These are phyloP conservation scores for Leptopterna dolabrata DNA, from an alignment of 2,888 invertebrate genomes.

Conservation along the genomic window DNA sequence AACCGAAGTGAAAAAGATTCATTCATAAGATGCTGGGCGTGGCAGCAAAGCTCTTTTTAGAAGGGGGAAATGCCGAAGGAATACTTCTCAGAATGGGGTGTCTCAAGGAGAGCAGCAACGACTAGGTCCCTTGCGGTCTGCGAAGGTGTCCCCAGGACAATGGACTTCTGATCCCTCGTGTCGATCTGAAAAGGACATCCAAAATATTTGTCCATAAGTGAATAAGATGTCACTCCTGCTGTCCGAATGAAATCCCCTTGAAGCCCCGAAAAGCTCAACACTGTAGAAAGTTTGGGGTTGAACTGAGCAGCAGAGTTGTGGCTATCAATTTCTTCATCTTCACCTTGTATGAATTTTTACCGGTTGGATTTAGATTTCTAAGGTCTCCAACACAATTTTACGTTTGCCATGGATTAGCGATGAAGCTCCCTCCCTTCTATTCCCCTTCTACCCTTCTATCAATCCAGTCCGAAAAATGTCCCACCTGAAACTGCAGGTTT, in stretches of 20 bases:
- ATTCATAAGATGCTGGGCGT: neutral
- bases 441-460: too few species aligned
- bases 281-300: neutral
- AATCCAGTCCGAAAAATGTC: too few species aligned
- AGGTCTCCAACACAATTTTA: too few species aligned
- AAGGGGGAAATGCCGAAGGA: neutral
- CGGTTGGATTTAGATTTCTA: too few species aligned
- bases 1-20: conserved; percentile 3
- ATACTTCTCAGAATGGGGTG: neutral
- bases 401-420: too few species aligned
- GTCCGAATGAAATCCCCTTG: neutral
- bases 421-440: too few species aligned
- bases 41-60: neutral
- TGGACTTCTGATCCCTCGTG: neutral
- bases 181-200: neutral
- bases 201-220: conserved; percentile 3
- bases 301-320: too few species aligned
- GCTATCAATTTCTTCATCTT: too few species aligned
- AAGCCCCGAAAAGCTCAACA: neutral
- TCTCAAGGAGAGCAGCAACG: neutral
- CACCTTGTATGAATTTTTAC: too few species aligned
- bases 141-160: neutral
- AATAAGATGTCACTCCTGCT: neutral
- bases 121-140: neutral
- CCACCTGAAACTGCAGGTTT: too few species aligned